These are phyloP conservation scores for Probaryconus sp. DNA, from an alignment of 1,140 invertebrate genomes.

Conservation along the genomic window DNA sequence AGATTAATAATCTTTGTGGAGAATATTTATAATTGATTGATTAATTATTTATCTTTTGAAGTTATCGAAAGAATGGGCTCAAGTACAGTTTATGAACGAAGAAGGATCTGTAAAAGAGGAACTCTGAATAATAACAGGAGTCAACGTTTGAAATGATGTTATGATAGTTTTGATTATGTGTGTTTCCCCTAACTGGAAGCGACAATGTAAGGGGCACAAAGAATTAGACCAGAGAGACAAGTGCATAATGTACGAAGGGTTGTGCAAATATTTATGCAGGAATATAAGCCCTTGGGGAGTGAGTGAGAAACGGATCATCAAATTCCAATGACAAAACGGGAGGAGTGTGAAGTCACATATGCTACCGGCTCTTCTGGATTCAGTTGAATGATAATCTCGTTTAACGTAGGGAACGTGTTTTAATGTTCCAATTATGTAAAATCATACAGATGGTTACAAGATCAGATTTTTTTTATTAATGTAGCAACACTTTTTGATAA, in stretches of 20 bases:
- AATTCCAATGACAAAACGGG: slow-evolving; percentile 73
- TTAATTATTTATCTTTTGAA: too few species aligned
- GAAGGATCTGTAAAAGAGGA: too few species aligned
- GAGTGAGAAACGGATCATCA: slow-evolving; percentile 64
- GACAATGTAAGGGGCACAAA: slow-evolving; percentile 19
- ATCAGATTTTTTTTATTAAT: too few species aligned
- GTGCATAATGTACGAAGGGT: slow-evolving; percentile 54
- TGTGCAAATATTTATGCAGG: slow-evolving; percentile 64
- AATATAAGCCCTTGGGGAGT: slow-evolving; percentile 41
- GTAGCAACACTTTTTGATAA: too few species aligned
- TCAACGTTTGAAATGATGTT: slow-evolving; percentile 14
- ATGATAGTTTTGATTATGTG: slow-evolving; percentile 40
- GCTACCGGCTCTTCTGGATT: slow-evolving; percentile 31
- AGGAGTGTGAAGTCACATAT: slow-evolving; percentile 63
- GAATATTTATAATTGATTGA: too few species aligned
- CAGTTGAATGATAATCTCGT: slow-evolving; percentile 49
- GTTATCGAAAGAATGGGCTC: too few species aligned
- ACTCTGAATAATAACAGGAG: too few species aligned
- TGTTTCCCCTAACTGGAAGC: slow-evolving; percentile 14
- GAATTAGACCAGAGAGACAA: slow-evolving; percentile 17
- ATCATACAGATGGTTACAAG: too few species aligned
- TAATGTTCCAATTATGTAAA: too few species aligned
- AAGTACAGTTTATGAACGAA: too few species aligned
- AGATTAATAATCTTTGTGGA: too few species aligned
- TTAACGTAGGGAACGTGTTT: too few species aligned